phyloP scores from a whole-genome alignment of 2,113 vertebrate species.

The Xyrauchen texanus region DNA sequence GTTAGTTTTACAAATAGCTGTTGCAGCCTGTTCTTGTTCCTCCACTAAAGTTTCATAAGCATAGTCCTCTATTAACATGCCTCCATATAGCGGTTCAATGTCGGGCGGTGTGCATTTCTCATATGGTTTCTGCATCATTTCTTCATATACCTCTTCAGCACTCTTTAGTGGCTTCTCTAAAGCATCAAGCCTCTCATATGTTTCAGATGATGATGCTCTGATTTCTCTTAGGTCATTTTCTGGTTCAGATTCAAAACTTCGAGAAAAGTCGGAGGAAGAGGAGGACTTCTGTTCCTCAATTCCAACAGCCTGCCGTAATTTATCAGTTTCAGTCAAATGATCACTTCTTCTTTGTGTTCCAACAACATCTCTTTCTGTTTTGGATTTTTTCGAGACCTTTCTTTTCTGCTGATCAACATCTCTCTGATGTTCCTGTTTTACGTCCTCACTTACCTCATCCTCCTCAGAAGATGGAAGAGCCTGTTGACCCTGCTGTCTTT shows the following conservation, averaged over 20 bases:
- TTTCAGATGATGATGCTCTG: slow-evolving; percentile 80
- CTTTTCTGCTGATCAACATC: slow-evolving; percentile 81
- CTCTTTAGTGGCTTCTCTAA: slow-evolving; percentile 79
- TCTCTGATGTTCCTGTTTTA: slow-evolving; percentile 71
- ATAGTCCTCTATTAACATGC: slow-evolving; percentile 97
- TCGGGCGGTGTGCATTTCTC: slow-evolving; percentile 85
- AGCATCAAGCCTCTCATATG: slow-evolving; percentile 65
- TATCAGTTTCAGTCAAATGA: slow-evolving; percentile 82
- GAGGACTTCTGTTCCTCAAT: slow-evolving; percentile 83
- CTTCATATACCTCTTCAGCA: slow-evolving; percentile 92
- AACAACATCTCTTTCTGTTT: slow-evolving; percentile 79
- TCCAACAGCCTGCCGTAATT: slow-evolving; percentile 80
- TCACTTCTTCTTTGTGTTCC: slow-evolving; percentile 81
- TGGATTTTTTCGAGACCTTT: slow-evolving; percentile 82
- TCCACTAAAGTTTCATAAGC: slow-evolving; percentile 95
- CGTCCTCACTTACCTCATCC: slow-evolving; percentile 84
- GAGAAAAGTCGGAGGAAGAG: slow-evolving; percentile 89
- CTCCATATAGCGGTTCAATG: slow-evolving; percentile 93
- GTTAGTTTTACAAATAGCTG: slow-evolving; percentile 66
- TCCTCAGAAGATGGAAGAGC: slow-evolving; percentile 93
- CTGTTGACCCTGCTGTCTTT: slow-evolving; percentile 82
- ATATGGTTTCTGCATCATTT: slow-evolving; percentile 88
- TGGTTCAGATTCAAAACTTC: slow-evolving; percentile 88
- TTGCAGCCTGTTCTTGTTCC: slow-evolving; percentile 77
- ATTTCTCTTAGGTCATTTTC: slow-evolving; percentile 69